Evolutionary conservation across 2,113 vertebrate species (phyloP).

Genomic region (Mobula hypostoma): DNA sequence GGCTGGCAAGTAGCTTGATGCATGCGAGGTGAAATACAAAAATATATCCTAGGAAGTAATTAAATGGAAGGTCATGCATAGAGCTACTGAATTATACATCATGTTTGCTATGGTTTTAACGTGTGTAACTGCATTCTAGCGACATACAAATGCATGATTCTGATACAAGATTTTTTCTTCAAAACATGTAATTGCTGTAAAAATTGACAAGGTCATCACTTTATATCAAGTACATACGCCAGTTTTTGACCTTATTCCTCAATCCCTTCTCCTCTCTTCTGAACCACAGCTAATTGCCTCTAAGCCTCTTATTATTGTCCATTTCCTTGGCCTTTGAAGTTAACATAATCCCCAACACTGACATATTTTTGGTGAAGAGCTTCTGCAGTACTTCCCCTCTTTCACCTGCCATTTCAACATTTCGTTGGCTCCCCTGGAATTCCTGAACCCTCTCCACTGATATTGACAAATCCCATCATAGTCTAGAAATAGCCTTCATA

Average conservation of each 20-base stretch:
- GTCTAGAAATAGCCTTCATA: background rate
- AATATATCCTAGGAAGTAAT: background rate
- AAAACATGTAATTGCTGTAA: background rate
- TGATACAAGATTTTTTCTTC: too few species aligned
- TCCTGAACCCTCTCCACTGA: background rate
- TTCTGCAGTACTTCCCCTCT: background rate
- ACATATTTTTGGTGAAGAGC: background rate
- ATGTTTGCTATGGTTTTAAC: background rate
- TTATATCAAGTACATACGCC: background rate
- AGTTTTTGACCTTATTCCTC: background rate
- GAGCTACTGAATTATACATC: conserved; percentile 20
- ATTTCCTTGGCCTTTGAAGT: background rate
- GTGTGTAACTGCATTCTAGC: background rate
- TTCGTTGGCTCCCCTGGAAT: background rate
- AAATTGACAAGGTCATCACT: background rate
- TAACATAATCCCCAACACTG: background rate
- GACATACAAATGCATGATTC: background rate
- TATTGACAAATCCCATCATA: background rate
- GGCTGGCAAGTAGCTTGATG: background rate
- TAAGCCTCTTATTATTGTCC: background rate
- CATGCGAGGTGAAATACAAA: background rate
- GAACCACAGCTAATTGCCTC: background rate
- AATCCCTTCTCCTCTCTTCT: background rate
- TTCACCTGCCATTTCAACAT: background rate
- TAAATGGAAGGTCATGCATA: background rate